phyloP scores from a whole-genome alignment of 30 jellyfish, hydroid and myxozoan genomes.

The Pelagia noctiluca region DNA sequence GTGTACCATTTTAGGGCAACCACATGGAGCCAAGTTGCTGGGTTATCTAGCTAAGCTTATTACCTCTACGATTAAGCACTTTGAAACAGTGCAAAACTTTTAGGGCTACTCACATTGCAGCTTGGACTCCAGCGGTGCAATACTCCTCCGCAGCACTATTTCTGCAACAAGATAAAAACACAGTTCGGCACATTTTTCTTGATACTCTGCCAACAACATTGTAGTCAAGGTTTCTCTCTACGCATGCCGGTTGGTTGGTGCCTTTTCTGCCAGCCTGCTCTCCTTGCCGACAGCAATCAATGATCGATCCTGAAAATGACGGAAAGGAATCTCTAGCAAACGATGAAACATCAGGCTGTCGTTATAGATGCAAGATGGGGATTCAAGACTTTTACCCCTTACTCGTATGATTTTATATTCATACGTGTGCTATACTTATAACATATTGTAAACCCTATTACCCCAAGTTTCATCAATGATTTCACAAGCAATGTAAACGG shows the following conservation, averaged over 20 bases:
- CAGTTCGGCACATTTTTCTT: slow-evolving; percentile 40
- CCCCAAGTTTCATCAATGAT: no score
- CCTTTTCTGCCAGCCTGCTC: slow-evolving; percentile 31
- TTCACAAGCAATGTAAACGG: no score
- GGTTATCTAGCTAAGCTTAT: background rate
- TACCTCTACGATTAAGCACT: background rate
- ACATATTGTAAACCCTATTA: no score
- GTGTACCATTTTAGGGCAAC: no score
- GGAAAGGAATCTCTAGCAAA: background rate
- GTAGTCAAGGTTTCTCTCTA: slow-evolving; percentile 53
- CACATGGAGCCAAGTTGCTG: no score
- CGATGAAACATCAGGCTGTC: no score
- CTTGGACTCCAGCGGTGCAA: slow-evolving; percentile 67
- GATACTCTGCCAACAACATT: slow-evolving; percentile 32
- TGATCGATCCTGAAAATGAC: slow-evolving; percentile 28
- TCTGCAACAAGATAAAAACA: slow-evolving; percentile 60
- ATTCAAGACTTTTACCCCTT: no score
- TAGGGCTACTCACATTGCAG: slow-evolving; percentile 56
- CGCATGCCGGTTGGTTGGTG: slow-evolving; percentile 21
- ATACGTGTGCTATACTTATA: no score
- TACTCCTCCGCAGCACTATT: slow-evolving; percentile 52
- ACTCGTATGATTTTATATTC: no score
- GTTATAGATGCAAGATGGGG: no score
- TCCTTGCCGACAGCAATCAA: slow-evolving; percentile 75
- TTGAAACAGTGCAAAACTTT: background rate